phyloP scores from a whole-genome alignment of 2,113 vertebrate genomes.

The Merops nubicus region DNA sequence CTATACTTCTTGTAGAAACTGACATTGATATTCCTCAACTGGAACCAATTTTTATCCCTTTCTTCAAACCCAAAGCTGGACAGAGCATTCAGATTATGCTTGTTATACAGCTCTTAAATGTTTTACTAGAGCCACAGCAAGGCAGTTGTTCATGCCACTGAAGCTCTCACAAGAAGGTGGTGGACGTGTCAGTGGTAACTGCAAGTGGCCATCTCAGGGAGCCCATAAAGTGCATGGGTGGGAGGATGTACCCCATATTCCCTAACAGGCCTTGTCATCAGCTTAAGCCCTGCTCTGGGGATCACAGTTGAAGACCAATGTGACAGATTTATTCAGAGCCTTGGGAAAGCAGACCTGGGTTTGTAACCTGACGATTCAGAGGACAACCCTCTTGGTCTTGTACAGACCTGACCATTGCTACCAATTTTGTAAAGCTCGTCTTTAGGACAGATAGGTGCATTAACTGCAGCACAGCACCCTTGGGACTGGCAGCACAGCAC shows the following conservation, averaged over 20 bases:
- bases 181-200: background rate
- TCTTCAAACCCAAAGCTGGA: background rate
- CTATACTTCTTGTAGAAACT: background rate
- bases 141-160: background rate
- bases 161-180: background rate
- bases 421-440: background rate
- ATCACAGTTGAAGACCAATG: background rate
- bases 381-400: background rate
- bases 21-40: background rate
- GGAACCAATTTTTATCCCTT: background rate
- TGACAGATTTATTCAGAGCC: background rate
- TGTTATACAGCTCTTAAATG: background rate
- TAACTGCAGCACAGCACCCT: background rate
- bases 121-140: background rate
- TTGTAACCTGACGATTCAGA: background rate
- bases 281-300: background rate
- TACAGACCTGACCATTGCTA: background rate
- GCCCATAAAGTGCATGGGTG: rapidly evolving
- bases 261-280: background rate
- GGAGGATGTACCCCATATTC: background rate
- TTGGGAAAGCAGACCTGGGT: background rate
- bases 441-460: background rate
- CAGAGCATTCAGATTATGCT: background rate
- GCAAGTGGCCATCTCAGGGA: background rate
- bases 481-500: background rate